Evolutionary conservation across 2,113 vertebrate genomes (phyloP), one percentile per base, ranked within the genome.

Genomic region (Pterophyllum scalare): DNA sequence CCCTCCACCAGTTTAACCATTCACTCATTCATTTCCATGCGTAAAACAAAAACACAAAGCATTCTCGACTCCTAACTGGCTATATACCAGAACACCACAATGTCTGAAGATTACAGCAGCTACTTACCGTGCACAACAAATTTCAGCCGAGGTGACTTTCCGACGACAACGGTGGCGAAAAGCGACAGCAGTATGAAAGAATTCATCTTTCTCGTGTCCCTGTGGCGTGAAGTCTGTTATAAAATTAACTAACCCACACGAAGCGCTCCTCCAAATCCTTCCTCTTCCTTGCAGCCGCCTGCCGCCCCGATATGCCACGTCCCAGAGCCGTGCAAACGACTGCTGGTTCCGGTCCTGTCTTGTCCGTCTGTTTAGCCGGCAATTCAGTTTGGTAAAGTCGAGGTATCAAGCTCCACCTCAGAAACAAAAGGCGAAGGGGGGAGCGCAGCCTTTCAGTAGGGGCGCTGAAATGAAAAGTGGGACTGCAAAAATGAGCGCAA

Each of bases 71-170:
- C 19, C 31, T n/a, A 11, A 40, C 3, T 22, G 40, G 11, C 15
- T 14, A 28, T 0, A 46, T 70, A 59, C 31, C n/a, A 72, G 67
- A 22, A 59, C 0, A 22, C 11, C 17, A 38, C 3, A 19, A 19
- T 17, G 43, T 17, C 15, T 4, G 17, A 19, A 58, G 54, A 43
- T 74, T 20, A 24, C 46, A 74, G 35, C 59, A 5, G 40, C 43
- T 15, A 26, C 95, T 89, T 95, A 96, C 96, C 96, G 91, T 95
- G 91, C 11, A 96, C 92, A 7, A 92, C 86, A 60, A 97, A 96
- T 96, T 96, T 96, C 75, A 96, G 93, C 60, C 96, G 92, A 62
- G 96, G 95, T 33, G 91, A 92, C 90, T 94, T 96, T 65, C 92
- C 95, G 46, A 89, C 85, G 70, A 93, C 49, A 4, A 83, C 78